phyloP scores from a whole-genome alignment of 2,113 vertebrate species.

The Pelobates fuscus region DNA sequence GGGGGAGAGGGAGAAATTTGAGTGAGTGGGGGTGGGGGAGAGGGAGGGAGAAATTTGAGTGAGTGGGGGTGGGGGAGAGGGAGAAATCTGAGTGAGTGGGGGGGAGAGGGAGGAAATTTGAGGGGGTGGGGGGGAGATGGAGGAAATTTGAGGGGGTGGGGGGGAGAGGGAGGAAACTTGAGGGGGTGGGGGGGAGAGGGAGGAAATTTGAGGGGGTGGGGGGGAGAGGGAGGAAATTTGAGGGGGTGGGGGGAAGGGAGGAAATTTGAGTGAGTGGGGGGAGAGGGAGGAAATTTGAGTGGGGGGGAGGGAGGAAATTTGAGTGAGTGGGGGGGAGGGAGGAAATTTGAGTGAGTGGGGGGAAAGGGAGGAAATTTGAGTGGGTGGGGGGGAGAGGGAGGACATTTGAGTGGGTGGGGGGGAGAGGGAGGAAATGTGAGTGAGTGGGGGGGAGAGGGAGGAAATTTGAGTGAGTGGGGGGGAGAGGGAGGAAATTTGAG shows the following conservation, averaged over 20 bases:
- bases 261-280: not conserved
- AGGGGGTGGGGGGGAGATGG: not conserved
- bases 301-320: not conserved
- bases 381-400: not conserved
- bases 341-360: not conserved
- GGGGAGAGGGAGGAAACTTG: too few relatives aligned
- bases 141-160: too few relatives aligned
- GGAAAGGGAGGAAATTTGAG: not conserved
- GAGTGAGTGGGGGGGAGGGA: not conserved
- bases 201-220: not conserved
- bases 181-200: too few relatives aligned
- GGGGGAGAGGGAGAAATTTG: constrained; percentile 15
- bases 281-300: too few relatives aligned
- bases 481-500: not conserved
- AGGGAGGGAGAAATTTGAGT: constrained; percentile 27
- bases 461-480: not conserved
- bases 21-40: not conserved
- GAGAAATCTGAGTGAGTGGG: not conserved
- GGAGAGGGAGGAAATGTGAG: not conserved
- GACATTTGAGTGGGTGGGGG: too few relatives aligned
- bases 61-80: not conserved
- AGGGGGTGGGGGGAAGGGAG: too few relatives aligned
- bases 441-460: not conserved
- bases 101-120: not conserved
- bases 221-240: not conserved